Percentiles rank a stretch among this genome's conserved stretches.
Conservation (phyloP, 1,140 invertebrate species). For the Melipona quadrifasciata region DNA sequence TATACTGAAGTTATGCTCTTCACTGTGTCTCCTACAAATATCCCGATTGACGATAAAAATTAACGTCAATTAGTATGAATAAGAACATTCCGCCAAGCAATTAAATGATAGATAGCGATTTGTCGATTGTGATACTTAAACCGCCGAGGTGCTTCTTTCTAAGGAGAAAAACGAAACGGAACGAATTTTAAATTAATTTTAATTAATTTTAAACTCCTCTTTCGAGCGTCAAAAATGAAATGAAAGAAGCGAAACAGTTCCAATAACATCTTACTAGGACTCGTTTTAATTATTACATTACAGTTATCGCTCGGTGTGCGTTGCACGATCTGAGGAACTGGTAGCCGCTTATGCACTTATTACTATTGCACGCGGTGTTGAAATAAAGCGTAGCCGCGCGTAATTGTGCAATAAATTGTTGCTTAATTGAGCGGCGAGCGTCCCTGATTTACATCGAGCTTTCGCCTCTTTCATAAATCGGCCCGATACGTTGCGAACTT, state of each 20-base stretch:
- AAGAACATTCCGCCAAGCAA: no score
- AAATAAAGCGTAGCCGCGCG: conserved; percentile 46
- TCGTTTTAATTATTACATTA: neutral
- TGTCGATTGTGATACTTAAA: no score
- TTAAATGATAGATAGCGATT: no score
- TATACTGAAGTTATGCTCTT: no score
- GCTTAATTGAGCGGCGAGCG: conserved; percentile 59
- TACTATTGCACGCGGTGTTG: neutral
- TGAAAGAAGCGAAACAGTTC: neutral
- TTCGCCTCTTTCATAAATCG: conserved; percentile 66
- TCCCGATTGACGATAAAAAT: no score
- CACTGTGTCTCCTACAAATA: no score
- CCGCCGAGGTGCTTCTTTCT: no score
- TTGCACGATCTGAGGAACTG: neutral
- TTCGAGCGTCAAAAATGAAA: neutral
- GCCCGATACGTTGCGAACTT: conserved; percentile 1
- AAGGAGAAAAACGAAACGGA: no score
- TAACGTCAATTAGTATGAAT: no score
- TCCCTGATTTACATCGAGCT: conserved; percentile 63
- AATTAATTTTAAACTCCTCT: neutral
- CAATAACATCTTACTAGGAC: neutral
- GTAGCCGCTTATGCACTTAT: neutral
- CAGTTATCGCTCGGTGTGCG: no score
- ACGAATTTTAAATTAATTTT: no score
- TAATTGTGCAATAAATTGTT: conserved; percentile 68